Base-by-base conservation (phyloP, 2,888 invertebrate species). In the Sabatieria punctata region DNA sequence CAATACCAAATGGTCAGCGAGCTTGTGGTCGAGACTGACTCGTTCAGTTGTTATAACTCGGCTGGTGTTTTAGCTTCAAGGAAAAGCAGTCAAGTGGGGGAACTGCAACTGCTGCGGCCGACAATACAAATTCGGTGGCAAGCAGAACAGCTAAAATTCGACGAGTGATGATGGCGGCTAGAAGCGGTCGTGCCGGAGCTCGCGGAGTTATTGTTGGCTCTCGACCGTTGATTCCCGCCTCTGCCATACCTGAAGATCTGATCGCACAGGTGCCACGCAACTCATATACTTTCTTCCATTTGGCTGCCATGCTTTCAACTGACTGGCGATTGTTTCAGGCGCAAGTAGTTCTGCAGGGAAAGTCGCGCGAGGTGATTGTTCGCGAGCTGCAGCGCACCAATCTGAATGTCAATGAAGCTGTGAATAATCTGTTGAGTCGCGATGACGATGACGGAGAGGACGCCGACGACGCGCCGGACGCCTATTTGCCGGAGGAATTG, bases 391-490 rank as follows among this genome's bases (percentile, higher is more conserved):
- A 93, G 57, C 61, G 74, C 57, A 74, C 74, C 64, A 97, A 95
- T 73, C 74, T 99, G 62, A 97, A 99, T 72, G 97, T 99, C 41
- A 99, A 99, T 68, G 75, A 95, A 66, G 97, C 97, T 45, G 97
- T 99, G 43, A 99, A 99, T 71, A 99, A 99, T 73, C 75, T 99
- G 52, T 74, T 99, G 54, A 93, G 91, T 38, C 81, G 95, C 45
- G 97, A 99, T 63, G 97, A 97, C 63, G 97, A 97, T 68, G 97
- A 95, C 63, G 93, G 89, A 30, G 30, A 30, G 8, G 30, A 30
- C 15, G 30, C 15, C 68, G 41, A 61, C 55, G 53, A 67, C 69
- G 8, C 74, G 77, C 37, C 68, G 65, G 91, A 91, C 65, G 85
- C 85, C 54, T 88, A 89, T 68, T 85, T 89, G 52, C 88, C 89